Evolutionary conservation across 2,797 vertebrate genomes (phyloP).

Genomic region (Rhabdophis nuchalis): DNA sequence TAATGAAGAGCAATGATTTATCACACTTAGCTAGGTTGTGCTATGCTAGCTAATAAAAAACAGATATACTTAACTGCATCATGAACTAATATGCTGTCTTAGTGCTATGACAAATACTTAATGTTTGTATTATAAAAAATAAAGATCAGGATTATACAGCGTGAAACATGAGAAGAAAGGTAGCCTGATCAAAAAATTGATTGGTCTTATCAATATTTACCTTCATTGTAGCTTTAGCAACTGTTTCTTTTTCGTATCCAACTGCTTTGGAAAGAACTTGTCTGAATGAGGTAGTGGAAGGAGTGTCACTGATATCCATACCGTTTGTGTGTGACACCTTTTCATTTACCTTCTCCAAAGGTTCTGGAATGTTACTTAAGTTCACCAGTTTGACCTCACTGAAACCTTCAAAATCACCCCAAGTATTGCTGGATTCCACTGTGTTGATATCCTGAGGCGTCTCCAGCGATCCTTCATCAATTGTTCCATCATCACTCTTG

Average conservation of each 20-base stretch:
- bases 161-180: neutral
- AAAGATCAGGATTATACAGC: neutral
- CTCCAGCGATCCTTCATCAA: neutral
- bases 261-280: neutral
- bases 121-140: neutral
- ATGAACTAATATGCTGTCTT: neutral
- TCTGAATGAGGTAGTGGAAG: neutral
- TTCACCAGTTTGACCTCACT: constrained; percentile 38
- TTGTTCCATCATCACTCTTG: neutral
- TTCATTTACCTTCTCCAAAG: constrained; percentile 14
- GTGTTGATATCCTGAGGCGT: neutral
- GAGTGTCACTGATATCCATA: rapidly evolving
- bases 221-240: constrained; percentile 9
- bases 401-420: constrained; percentile 73
- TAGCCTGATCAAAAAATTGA: neutral
- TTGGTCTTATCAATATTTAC: constrained; percentile 38
- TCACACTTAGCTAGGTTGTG: neutral
- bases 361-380: constrained; percentile 6
- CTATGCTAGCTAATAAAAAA: neutral
- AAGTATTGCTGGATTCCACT: constrained; percentile 49
- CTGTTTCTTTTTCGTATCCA: neutral
- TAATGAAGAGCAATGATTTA: neutral
- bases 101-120: neutral
- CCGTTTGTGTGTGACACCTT: neutral
- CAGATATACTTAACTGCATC: neutral